Conservation (phyloP, 2,888 invertebrate species). For the Norana najaformis region DNA sequence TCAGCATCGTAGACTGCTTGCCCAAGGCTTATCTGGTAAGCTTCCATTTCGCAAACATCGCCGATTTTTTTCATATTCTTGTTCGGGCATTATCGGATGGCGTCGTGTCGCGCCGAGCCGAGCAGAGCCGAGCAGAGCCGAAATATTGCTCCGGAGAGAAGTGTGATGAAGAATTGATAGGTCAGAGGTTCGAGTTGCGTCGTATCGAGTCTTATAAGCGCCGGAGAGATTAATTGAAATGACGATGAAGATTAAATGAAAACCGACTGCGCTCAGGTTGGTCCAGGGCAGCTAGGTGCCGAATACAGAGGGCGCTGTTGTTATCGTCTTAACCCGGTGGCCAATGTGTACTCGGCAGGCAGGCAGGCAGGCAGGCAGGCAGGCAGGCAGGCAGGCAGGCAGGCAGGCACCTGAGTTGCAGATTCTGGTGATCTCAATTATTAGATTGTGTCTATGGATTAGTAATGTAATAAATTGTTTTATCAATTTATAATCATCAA, state of each 20-base stretch:
- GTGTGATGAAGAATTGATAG: background rate
- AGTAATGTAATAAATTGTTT: too few species aligned
- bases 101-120: background rate
- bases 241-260: background rate
- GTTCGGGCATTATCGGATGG: background rate
- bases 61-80: background rate
- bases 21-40: conserved; percentile 90
- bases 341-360: too few species aligned
- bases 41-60: conserved; percentile 37
- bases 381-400: too few species aligned
- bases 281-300: background rate
- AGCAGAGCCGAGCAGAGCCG: background rate
- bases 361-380: too few species aligned
- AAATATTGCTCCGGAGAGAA: background rate
- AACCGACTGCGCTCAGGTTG: background rate
- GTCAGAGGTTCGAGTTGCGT: background rate
- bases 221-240: background rate
- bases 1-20: conserved; percentile 95
- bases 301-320: too few species aligned
- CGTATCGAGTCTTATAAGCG: background rate
- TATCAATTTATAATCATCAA: too few species aligned
- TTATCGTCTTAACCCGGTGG: too few species aligned
- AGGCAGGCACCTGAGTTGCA: too few species aligned
- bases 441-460: too few species aligned
- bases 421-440: too few species aligned